Base-by-base conservation (phyloP, 2,113 vertebrate genomes). In the Andinoacara biseriatus region DNA sequence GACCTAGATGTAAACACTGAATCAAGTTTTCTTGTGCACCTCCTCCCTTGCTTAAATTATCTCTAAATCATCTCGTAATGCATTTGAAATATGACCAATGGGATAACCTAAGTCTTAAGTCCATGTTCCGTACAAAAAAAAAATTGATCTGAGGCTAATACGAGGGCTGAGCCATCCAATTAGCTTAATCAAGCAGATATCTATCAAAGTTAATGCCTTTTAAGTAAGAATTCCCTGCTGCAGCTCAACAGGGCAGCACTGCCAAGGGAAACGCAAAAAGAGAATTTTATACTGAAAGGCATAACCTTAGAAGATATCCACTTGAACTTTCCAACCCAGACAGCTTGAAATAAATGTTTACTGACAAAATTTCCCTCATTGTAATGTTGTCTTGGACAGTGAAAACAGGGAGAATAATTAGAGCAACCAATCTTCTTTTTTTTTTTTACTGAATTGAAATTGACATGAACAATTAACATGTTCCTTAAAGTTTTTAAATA, bases 211-310 rank as follows among this genome's bases (percentile, higher is more conserved):
- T 72, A 54, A 54, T 54, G 67, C 18, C 43, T 54, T 72, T 72
- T 72, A 54, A 72, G 46, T n/a, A 72, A 26, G 67, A 72, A 72
- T 54, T 72, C 67, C 67, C 67, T 72, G 46, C 46, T 33, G 46
- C 17, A 72, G 46, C 46, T 72, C 67, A 33, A 72, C 67, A 33
- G 26, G 46, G 26, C 18, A n/a, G 46, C 18, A 33, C 29, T 29
- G 2, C 1, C 17, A 69, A 52, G 24, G 65, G 65, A 52, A 69
- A 52, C 17, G 29, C 43, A 52, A 69, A 52, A 40, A 49, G 49
- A 7, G 5, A 49, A 49, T 69, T 49, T 69, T 24, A 49, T 49
- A 29, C 24, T 29, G 26, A 69, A 69, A 6, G 40, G 31, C 43
- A 72, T 31, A 8, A 72, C 10, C 2, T 33, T 72, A 11, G 65